Base-by-base conservation (phyloP, 2,797 vertebrate genomes). In the Limosa lapponica region DNA sequence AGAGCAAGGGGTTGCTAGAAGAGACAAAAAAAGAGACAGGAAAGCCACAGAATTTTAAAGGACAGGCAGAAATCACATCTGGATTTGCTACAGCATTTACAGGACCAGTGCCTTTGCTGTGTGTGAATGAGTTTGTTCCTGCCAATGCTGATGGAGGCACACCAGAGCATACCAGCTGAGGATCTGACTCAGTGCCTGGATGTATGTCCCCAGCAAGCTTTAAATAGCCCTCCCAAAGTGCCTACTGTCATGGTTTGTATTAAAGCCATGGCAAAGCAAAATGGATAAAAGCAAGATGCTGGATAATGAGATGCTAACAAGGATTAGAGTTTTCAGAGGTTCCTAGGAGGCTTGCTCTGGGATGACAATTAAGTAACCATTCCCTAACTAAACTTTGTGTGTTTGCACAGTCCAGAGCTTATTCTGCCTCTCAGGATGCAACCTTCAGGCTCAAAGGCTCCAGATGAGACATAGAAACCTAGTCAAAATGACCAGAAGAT, bases 221-320 rank as follows among this genome's bases (percentile, higher is more conserved):
- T 62, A 77, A 84, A 72, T 1, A 84, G 34, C 15, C 46, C 25
- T 91, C 43, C 59, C 34, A 41, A 91, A 61, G 41, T 57, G n/a
- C 37, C 16, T 77, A 27, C 61, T 91, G 64, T 28, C 46, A n/a
- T 13, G 41, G 32, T 36, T 65, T 57, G 22, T 64, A 32, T 57
- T 73, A 51, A 84, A 79, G 57, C 54, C 15, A 23, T 27, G 28
- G 49, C 64, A 77, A 90, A 79, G 48, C 13, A 82, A 79, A 93
- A 82, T 11, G 34, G 20, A 79, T 84, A 39, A 72, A 80, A 82
- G n/a, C 41, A 92, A 88, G 61, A 84, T 69, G 28, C 51, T 93
- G 48, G 49, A 55, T 91, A 91, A 95, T 84, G 82, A 95, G 66
- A 73, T 64, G 62, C 39, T 75, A 70, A 83, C 46, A 73, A 84